Percentiles rank a stretch among this genome's conserved stretches.
Conservation (phyloP, 1,140 invertebrate species). For the Pseudomyrmex pallidus region DNA sequence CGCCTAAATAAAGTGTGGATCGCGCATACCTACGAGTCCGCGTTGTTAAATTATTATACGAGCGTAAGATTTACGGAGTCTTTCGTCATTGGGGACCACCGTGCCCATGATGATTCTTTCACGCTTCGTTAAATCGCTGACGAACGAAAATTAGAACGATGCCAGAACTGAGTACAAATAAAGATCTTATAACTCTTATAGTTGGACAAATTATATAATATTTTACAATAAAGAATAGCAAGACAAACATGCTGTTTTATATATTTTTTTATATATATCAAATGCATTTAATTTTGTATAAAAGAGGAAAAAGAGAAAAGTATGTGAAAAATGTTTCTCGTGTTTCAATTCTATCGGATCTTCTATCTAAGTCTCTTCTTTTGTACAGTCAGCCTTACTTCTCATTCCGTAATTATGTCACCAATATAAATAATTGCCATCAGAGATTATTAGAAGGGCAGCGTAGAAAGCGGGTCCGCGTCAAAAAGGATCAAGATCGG, state of each 20-base stretch:
- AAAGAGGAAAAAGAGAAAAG: too few relatives aligned
- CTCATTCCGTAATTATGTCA: slow-evolving; percentile 35
- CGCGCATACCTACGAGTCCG: slow-evolving; percentile 70
- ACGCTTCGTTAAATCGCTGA: slow-evolving; percentile 59
- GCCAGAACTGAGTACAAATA: background rate
- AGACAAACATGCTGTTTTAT: too few relatives aligned
- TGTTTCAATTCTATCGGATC: background rate
- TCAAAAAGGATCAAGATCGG: slow-evolving; percentile 48
- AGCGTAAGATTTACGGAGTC: slow-evolving; percentile 76
- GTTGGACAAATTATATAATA: background rate
- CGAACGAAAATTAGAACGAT: slow-evolving; percentile 57
- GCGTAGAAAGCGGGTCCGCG: slow-evolving; percentile 31
- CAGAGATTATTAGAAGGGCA: slow-evolving; percentile 27
- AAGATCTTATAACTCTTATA: background rate
- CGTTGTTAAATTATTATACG: slow-evolving; percentile 82
- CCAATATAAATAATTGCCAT: slow-evolving; percentile 22
- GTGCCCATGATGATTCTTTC: slow-evolving; percentile 52
- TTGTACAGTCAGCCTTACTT: background rate
- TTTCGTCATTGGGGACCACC: slow-evolving; percentile 76
- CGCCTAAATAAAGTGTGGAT: slow-evolving; percentile 70
- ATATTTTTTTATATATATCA: background rate
- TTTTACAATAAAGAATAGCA: background rate
- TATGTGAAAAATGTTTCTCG: background rate
- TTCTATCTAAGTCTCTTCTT: background rate
- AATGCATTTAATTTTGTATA: background rate